phyloP scores from a whole-genome alignment of 2,113 vertebrate genomes.

The Holacanthus passer region DNA sequence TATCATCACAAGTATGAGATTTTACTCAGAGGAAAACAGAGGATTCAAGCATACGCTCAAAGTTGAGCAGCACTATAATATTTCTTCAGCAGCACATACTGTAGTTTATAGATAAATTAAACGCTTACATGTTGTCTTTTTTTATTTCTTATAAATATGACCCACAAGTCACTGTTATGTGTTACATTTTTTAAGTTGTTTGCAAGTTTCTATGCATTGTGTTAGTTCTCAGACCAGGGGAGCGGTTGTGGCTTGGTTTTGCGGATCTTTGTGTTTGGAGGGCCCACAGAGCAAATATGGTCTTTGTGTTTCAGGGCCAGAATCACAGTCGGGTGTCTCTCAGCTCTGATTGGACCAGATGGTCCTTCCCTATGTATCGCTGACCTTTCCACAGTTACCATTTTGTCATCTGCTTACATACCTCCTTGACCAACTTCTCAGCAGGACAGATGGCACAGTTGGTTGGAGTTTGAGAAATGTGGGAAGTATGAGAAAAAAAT shows the following conservation, averaged over 20 bases:
- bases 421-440: constrained; percentile 62
- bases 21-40: not conserved
- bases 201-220: not conserved
- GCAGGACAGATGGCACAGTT: constrained; percentile 51
- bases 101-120: not conserved
- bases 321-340: constrained; percentile 71
- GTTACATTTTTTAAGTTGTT: no score
- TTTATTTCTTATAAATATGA: no score
- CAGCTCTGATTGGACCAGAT: constrained; percentile 77
- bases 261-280: constrained; percentile 35
- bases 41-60: not conserved
- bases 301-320: constrained; percentile 66
- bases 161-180: no score
- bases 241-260: constrained; percentile 4
- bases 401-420: constrained; percentile 66
- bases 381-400: constrained; percentile 70
- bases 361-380: constrained; percentile 65
- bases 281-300: constrained; percentile 66
- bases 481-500: not conserved
- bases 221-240: not conserved
- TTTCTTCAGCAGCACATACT: not conserved
- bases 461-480: constrained; percentile 26
- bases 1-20: not conserved
- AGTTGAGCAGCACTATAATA: not conserved
- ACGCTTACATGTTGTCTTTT: not conserved